These are phyloP conservation scores for Sinopyrophorus schimmeli DNA, from an alignment of 2,888 invertebrate species.

Conservation along the genomic window DNA sequence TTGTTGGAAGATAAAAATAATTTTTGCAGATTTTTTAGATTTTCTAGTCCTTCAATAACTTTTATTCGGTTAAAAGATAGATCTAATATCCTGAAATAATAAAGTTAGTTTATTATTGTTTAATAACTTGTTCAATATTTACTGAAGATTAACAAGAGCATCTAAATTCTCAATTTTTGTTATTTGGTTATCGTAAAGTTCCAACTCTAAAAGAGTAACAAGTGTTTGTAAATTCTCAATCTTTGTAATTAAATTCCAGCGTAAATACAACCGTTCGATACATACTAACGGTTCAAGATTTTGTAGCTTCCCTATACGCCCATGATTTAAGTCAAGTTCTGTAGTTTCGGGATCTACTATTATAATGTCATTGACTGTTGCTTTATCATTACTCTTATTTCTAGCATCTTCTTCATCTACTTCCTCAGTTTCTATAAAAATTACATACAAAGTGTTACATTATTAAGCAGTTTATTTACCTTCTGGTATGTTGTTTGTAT, in stretches of 20 bases:
- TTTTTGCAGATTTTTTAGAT: constrained; percentile 75
- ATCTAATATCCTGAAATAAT: constrained; percentile 78
- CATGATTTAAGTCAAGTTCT: constrained; percentile 89
- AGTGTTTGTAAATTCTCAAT: constrained; percentile 86
- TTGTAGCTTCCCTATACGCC: constrained; percentile 80
- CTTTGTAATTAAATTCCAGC: constrained; percentile 94
- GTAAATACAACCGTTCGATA: constrained; percentile 79
- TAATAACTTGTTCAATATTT: constrained; percentile 53
- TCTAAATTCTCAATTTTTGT: constrained; percentile 89
- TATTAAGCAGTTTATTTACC: background rate
- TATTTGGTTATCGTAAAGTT: constrained; percentile 97
- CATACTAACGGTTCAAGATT: constrained; percentile 77
- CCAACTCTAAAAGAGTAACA: constrained; percentile 80
- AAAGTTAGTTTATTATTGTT: constrained; percentile 18
- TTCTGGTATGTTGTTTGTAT: background rate
- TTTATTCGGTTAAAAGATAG: constrained; percentile 93
- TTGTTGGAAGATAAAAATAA: constrained; percentile 90
- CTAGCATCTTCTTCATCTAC: background rate
- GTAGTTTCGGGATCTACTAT: constrained; percentile 67
- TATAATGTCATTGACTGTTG: constrained; percentile 63
- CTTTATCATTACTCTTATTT: constrained; percentile 35
- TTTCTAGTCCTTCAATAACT: constrained; percentile 80
- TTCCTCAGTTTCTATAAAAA: background rate
- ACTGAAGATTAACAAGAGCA: constrained; percentile 85
- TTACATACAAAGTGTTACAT: background rate